phyloP scores from a whole-genome alignment of 1,140 invertebrate species.

The Drosophila fuyamai region DNA sequence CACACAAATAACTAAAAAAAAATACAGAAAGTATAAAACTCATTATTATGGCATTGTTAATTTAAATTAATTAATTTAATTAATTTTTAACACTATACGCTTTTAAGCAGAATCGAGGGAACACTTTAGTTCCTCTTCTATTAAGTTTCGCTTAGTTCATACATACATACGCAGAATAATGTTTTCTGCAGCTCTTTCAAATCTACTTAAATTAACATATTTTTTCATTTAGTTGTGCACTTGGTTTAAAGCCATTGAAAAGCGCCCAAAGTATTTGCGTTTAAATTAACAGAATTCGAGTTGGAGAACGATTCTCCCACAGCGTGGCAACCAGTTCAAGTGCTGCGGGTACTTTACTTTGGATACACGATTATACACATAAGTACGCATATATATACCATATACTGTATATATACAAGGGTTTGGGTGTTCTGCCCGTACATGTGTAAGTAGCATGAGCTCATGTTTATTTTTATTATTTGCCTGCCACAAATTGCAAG shows the following conservation, averaged over 20 bases:
- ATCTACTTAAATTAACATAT: constrained; percentile 53
- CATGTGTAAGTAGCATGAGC: constrained; percentile 81
- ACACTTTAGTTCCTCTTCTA: neutral
- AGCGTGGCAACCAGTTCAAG: constrained; percentile 63
- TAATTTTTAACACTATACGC: neutral
- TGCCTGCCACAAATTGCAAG: constrained; percentile 82
- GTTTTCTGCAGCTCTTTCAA: neutral
- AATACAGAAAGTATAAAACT: too few species aligned
- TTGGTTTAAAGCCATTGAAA: constrained; percentile 32
- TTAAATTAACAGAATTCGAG: constrained; percentile 62
- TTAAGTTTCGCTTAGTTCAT: constrained; percentile 8
- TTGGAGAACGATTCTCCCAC: constrained; percentile 58
- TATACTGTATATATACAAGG: constrained; percentile 16
- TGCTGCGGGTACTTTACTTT: constrained; percentile 74
- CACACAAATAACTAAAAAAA: too few species aligned
- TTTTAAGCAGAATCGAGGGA: neutral
- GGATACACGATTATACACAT: constrained; percentile 18
- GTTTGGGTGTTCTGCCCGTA: constrained; percentile 63
- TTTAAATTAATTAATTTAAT: neutral
- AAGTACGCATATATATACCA: constrained; percentile 18
- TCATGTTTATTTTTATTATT: constrained; percentile 84
- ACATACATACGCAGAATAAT: neutral
- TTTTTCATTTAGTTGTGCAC: constrained; percentile 38
- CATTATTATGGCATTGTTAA: too few species aligned
- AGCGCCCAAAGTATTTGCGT: constrained; percentile 47